A percentile compares a stretch with the other conserved stretches of the same genome.
Evolutionary conservation across 92 coral and sea anemone genomes (phyloP).

Genomic region (Metridium senile): DNA sequence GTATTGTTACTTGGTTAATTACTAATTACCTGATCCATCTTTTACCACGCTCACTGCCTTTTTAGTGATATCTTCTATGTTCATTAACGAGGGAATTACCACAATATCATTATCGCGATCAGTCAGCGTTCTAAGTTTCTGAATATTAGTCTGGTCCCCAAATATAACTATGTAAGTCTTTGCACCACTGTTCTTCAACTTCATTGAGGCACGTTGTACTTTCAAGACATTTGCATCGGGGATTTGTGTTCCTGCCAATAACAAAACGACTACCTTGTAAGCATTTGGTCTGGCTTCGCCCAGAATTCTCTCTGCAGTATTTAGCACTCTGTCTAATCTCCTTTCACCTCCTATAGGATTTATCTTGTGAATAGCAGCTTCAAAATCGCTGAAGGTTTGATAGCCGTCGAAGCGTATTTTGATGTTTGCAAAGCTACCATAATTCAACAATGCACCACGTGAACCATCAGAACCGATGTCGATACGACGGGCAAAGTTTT

Average conservation of each 20-base stretch:
- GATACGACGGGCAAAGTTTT: slow-evolving; percentile 53
- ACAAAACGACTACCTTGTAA: slow-evolving; percentile 45
- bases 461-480: slow-evolving; percentile 49
- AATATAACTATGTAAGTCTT: slow-evolving; percentile 58
- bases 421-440: slow-evolving; percentile 58
- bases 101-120: slow-evolving; percentile 38
- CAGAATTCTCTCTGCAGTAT: slow-evolving; percentile 39
- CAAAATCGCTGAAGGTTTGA: slow-evolving; percentile 38
- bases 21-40: slow-evolving; percentile 32
- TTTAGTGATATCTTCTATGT: slow-evolving; percentile 8
- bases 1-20: neutral
- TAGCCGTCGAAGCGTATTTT: slow-evolving; percentile 56
- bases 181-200: slow-evolving; percentile 50
- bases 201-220: slow-evolving; percentile 29
- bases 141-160: slow-evolving; percentile 37
- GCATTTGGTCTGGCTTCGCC: slow-evolving; percentile 40
- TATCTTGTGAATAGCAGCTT: slow-evolving; percentile 50
- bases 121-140: slow-evolving; percentile 46
- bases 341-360: slow-evolving; percentile 40
- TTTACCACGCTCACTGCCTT: slow-evolving; percentile 20
- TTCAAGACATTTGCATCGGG: slow-evolving; percentile 18
- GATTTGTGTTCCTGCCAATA: slow-evolving; percentile 50
- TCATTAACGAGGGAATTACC: slow-evolving; percentile 27
- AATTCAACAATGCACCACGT: slow-evolving; percentile 66
- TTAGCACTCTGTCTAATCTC: slow-evolving; percentile 59